Conservation (phyloP, 1,140 invertebrate genomes). For the Heliconius himera region DNA sequence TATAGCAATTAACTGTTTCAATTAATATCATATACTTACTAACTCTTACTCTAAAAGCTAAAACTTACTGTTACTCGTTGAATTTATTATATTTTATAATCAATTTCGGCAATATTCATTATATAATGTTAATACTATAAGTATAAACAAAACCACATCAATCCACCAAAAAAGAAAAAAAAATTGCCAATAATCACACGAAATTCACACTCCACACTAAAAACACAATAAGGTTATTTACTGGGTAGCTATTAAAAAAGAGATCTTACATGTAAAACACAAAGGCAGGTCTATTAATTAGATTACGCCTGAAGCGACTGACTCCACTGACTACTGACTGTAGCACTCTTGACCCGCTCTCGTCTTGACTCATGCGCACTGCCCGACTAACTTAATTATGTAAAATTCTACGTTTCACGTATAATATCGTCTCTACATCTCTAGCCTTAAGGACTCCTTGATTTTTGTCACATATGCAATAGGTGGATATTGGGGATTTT, state of each 20-base stretch:
- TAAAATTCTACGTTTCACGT: constrained; percentile 27
- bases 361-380: constrained; percentile 60
- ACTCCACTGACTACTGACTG: constrained; percentile 40
- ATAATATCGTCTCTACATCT: constrained; percentile 11
- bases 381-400: constrained; percentile 47
- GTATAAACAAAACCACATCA: not conserved
- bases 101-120: not conserved
- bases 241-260: not conserved
- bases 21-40: too few relatives aligned
- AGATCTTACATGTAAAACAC: constrained; percentile 17
- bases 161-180: not conserved
- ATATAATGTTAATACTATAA: not conserved
- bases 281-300: constrained; percentile 33
- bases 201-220: not conserved
- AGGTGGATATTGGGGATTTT: constrained; percentile 1
- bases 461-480: constrained; percentile 13
- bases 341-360: constrained; percentile 49
- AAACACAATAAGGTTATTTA: not conserved
- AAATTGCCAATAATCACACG: not conserved
- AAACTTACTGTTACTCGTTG: not conserved
- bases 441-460: constrained; percentile 7
- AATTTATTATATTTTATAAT: not conserved
- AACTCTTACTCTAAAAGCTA: too few relatives aligned
- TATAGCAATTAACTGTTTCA: too few relatives aligned
- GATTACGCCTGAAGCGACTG: constrained; percentile 38